Evolutionary conservation across 1,140 invertebrate genomes (phyloP).

Genomic region (Zaprionus africanus): DNA sequence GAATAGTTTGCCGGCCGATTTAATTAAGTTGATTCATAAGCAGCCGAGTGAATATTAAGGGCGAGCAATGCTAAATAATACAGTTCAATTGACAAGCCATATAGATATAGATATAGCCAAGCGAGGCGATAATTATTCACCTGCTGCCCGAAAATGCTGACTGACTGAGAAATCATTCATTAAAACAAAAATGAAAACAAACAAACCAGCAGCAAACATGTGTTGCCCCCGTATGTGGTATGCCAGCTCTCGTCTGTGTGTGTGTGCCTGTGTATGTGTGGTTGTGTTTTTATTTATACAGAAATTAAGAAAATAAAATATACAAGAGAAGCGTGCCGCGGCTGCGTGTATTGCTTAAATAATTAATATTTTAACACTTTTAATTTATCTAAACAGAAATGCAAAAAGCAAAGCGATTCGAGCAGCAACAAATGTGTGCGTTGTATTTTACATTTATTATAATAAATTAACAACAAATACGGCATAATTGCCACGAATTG

Average conservation of each 20-base stretch:
- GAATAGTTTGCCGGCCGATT: neutral
- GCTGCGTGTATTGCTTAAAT: constrained; percentile 82
- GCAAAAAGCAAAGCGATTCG: constrained; percentile 29
- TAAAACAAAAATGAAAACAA: constrained; percentile 73
- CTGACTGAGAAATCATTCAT: constrained; percentile 72
- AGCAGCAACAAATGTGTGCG: constrained; percentile 54
- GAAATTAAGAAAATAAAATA: constrained; percentile 75
- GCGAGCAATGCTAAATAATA: constrained; percentile 21
- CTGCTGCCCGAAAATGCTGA: constrained; percentile 57
- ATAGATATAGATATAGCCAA: constrained; percentile 28
- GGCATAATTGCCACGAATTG: constrained; percentile 77
- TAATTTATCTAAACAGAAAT: constrained; percentile 58
- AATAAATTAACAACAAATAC: constrained; percentile 76
- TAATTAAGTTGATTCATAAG: constrained; percentile 16
- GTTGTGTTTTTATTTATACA: constrained; percentile 44
- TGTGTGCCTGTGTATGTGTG: constrained; percentile 8
- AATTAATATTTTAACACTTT: constrained; percentile 82
- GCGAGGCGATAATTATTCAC: constrained; percentile 74
- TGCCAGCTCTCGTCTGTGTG: constrained; percentile 13
- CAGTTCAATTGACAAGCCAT: constrained; percentile 74
- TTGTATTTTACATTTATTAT: constrained; percentile 81
- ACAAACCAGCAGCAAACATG: constrained; percentile 74
- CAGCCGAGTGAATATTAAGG: constrained; percentile 44
- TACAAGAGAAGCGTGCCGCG: constrained; percentile 77
- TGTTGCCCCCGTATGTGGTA: constrained; percentile 49